A percentile compares a stretch with the other conserved stretches of the same genome.
Conservation (phyloP, 2,797 vertebrate genomes). For the Eupleurogrammus muticus region DNA sequence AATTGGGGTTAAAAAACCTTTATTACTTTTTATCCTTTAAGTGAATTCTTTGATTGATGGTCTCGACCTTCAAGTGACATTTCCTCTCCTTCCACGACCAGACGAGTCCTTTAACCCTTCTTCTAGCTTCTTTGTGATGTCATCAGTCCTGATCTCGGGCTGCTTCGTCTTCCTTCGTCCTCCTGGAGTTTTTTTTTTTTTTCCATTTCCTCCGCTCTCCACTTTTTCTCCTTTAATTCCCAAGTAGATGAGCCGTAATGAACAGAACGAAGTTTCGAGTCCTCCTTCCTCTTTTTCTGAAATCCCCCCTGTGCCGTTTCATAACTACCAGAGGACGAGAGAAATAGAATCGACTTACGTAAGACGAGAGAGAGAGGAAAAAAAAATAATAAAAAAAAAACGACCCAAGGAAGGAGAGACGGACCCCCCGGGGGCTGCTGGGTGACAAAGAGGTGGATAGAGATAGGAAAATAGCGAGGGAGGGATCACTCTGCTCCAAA, state of each 20-base stretch:
- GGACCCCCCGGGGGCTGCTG: slow-evolving; percentile 68
- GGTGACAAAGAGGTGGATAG: slow-evolving; percentile 50
- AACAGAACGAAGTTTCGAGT: slow-evolving; percentile 60
- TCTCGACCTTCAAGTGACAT: slow-evolving; percentile 70
- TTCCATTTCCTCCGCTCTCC: slow-evolving; percentile 64
- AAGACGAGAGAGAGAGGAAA: slow-evolving; percentile 74
- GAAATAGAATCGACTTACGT: slow-evolving; percentile 77
- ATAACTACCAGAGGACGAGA: slow-evolving; percentile 78
- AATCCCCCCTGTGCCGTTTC: slow-evolving; percentile 73
- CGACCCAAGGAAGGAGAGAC: slow-evolving; percentile 66
- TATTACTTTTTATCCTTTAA: no score
- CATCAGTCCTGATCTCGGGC: slow-evolving; percentile 55
- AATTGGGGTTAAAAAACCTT: no score
- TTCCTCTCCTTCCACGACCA: slow-evolving; percentile 55
- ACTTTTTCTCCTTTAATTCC: slow-evolving; percentile 72
- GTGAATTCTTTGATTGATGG: slow-evolving; percentile 49
- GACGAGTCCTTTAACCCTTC: slow-evolving; percentile 68
- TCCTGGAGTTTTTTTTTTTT: slow-evolving; percentile 66
- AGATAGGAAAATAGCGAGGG: slow-evolving; percentile 39
- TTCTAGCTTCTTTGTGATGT: slow-evolving; percentile 50
- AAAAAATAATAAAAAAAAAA: slow-evolving; percentile 37
- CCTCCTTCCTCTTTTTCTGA: slow-evolving; percentile 64
- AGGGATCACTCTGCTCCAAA: slow-evolving; percentile 53
- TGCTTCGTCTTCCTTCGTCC: slow-evolving; percentile 50
- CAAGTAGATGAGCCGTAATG: slow-evolving; percentile 71